Evolutionary conservation across 2,113 vertebrate species (phyloP), one percentile per base, ranked within the genome.

Genomic region (Pollachius pollachius): DNA sequence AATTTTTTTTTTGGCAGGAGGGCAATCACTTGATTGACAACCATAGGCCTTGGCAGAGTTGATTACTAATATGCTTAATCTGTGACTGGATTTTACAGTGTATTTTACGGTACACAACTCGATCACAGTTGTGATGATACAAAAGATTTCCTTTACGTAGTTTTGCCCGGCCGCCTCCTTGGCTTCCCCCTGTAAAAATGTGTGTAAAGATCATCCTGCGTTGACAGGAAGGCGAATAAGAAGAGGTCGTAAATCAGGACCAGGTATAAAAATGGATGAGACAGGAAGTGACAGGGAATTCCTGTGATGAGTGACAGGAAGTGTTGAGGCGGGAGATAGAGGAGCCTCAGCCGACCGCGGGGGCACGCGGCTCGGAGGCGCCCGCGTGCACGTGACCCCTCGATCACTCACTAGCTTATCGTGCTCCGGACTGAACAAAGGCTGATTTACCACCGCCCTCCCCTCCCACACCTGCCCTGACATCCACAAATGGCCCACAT

Each of bases 291-390:
- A 13, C 41, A 13, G 41, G 41, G 7, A 13, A 13, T 9, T 48
- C 8, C 41, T 72, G 66, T 73, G 73, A 76, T 75, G 81, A 81
- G 72, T 74, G 81, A 88, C 85, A 80, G 12, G 15, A 48, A 72
- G 75, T 70, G 76, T 85, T 76, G 81, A 68, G 69, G 78, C 71
- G 69, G 68, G 62, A 65, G 41, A 48, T 48, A 13, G 41, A 48
- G 41, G 41, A 48, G 41, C 9, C 41, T 48, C 41, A 13, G 41
- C 4, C 41, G 9, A 48, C 41, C 41, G 8, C 6, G 6, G 2
- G 41, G 30, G 30, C 30, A 9, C 41, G 41, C 41, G 41, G 7
- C 41, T 30, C 30, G 30, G 30, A 6, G 30, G 3, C 30, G 30
- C 30, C 1, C 30, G 5, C 30, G 30, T 30, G 30, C 30, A 30